A percentile compares a stretch with the other conserved stretches of the same genome.
phyloP scores from a whole-genome alignment of 1,140 invertebrate species.

The Nixonia krombeini region DNA sequence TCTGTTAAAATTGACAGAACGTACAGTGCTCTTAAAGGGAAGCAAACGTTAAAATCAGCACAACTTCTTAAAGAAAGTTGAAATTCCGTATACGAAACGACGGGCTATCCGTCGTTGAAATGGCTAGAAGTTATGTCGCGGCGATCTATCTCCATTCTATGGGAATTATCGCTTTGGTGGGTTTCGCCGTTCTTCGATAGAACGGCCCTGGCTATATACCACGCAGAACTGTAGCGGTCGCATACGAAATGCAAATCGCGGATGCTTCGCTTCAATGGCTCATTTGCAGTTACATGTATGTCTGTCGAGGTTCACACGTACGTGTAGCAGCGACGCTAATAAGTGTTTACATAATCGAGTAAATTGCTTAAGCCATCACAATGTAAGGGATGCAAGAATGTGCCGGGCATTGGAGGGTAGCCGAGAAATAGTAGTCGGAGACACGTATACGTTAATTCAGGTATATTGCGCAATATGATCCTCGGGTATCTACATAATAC shows the following conservation, averaged over 20 bases:
- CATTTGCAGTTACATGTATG: slow-evolving; percentile 20
- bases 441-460: slow-evolving; percentile 50
- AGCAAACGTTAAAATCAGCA: too few relatives aligned
- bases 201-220: slow-evolving; percentile 6
- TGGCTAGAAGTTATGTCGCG: slow-evolving; percentile 14
- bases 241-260: slow-evolving; percentile 39
- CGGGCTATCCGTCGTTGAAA: slow-evolving; percentile 4
- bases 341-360: slow-evolving; percentile 23
- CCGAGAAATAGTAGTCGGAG: not conserved
- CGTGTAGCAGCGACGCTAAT: slow-evolving; percentile 14
- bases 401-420: slow-evolving; percentile 5
- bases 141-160: slow-evolving; percentile 26
- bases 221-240: slow-evolving; percentile 2
- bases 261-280: slow-evolving; percentile 28
- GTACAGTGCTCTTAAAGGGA: too few relatives aligned
- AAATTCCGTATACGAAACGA: slow-evolving; percentile 10
- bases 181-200: not conserved
- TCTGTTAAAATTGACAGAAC: too few relatives aligned
- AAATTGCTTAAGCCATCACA: slow-evolving; percentile 55
- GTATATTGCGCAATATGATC: slow-evolving; percentile 46
- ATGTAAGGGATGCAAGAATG: slow-evolving; percentile 24
- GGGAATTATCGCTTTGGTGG: slow-evolving; percentile 18
- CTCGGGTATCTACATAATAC: slow-evolving; percentile 51
- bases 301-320: not conserved
- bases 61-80: slow-evolving; percentile 10